Conservation (phyloP, 2,113 vertebrate genomes). For the Morone saxatilis region DNA sequence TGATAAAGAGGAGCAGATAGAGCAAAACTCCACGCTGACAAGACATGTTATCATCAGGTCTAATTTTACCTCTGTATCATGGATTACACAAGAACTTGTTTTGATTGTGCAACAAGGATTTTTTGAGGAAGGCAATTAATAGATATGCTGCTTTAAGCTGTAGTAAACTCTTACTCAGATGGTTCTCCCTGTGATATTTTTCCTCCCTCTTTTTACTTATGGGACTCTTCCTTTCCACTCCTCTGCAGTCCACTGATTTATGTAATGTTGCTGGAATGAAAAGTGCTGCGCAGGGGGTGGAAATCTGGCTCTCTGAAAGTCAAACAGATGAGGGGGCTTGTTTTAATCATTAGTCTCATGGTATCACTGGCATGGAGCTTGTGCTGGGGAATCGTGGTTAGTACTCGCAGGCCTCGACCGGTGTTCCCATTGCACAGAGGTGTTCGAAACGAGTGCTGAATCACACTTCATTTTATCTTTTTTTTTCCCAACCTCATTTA, state of each 20-base stretch:
- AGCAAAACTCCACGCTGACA: conserved; percentile 3
- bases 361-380: conserved; percentile 66
- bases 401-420: conserved; percentile 28
- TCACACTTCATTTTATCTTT: conserved; percentile 25
- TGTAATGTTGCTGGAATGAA: conserved; percentile 78
- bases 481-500: conserved; percentile 10
- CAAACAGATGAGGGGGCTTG: conserved; percentile 76
- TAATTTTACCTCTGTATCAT: conserved; percentile 37
- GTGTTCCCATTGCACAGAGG: conserved; percentile 34
- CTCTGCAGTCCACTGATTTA: conserved; percentile 73
- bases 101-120: conserved; percentile 67
- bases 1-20: conserved; percentile 34
- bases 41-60: conserved; percentile 24
- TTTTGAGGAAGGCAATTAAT: conserved; percentile 59
- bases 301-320: conserved; percentile 72
- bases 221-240: conserved; percentile 74
- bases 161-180: conserved; percentile 61
- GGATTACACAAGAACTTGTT: conserved; percentile 67
- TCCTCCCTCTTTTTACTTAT: conserved; percentile 55
- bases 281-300: conserved; percentile 77
- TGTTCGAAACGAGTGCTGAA: conserved; percentile 15
- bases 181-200: conserved; percentile 50
- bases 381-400: conserved; percentile 50
- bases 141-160: conserved; percentile 23
- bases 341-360: conserved; percentile 81